Conservation (phyloP, 2,888 invertebrate species). For the Aromia moschata region DNA sequence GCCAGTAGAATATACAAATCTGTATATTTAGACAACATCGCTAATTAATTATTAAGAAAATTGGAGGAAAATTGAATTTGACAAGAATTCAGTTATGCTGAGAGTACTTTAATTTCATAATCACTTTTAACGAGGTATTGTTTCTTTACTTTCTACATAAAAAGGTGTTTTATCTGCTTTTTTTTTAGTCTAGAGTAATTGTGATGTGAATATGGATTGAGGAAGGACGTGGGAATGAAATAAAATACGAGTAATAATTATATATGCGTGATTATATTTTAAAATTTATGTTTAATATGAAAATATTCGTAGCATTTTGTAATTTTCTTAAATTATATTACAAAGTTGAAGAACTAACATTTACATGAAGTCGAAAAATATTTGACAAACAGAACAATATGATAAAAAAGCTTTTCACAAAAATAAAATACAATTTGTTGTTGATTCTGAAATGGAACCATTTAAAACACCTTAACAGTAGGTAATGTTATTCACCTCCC, state of each 20-base stretch:
- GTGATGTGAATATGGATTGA: too few species aligned
- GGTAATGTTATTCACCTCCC: slow-evolving; percentile 60
- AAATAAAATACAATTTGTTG: slow-evolving; percentile 57
- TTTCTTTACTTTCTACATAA: too few species aligned
- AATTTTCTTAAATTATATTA: slow-evolving; percentile 61
- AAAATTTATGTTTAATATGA: slow-evolving; percentile 62
- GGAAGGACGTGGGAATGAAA: too few species aligned
- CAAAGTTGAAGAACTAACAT: slow-evolving; percentile 61
- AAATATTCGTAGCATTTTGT: slow-evolving; percentile 62
- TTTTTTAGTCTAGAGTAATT: background rate
- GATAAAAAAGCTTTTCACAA: slow-evolving; percentile 59
- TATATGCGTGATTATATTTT: slow-evolving; percentile 63
- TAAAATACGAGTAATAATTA: slow-evolving; percentile 54
- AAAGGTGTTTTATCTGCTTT: too few species aligned
- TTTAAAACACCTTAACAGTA: slow-evolving; percentile 56
- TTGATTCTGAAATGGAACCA: slow-evolving; percentile 58
- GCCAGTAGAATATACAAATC: too few species aligned
- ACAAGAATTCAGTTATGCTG: too few species aligned
- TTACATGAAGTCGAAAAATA: slow-evolving; percentile 53
- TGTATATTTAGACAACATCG: too few species aligned
- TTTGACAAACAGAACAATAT: slow-evolving; percentile 53
- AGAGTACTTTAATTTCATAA: too few species aligned
- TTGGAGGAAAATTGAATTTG: too few species aligned
- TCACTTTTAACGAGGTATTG: too few species aligned
- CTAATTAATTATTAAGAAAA: too few species aligned